Evolutionary conservation across 2,888 invertebrate genomes (phyloP), one percentile per base, ranked within the genome.

Genomic region (Erebia aethiops): DNA sequence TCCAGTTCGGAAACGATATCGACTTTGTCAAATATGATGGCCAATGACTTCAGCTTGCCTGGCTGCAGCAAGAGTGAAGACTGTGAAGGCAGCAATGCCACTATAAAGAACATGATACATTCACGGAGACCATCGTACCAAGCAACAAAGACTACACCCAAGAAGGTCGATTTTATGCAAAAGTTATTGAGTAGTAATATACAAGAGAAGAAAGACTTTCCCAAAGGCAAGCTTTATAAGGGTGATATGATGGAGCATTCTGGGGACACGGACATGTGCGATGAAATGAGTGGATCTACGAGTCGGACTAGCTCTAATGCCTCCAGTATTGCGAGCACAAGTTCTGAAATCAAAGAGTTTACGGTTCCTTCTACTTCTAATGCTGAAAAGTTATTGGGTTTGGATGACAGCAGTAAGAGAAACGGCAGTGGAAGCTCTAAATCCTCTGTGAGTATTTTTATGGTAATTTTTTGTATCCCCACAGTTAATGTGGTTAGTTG

Each of bases 1-100:
- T 90, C 92, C 1, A 92, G 91, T 70, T 90, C 92, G 0, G 92
- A 92, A 75, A 91, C 91, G 1, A 90, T 91, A 78, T 90, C 92
- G 8, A 85, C 86, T 51, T 75, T 91, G 9, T 84, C 89, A 5
- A 86, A 85, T 70, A 80, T 86, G 69, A 84, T 86, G 69, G 77
- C 83, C 9, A 85, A 83, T 62, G 87, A 91, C 73, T 87, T 82
- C 71, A 89, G 81, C 73, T 77, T 88, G 57, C 91, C 92, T 0
- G 92, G 93, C 1, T 90, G 93, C 76, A 92, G 92, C 76, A 91
- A 90, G 79, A 75, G 67, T 54, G 87, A 89, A 43, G 78, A 81
- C 8, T 82, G 82, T 21, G 87, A 90, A 57, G 90, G 90, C 71
- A 90, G 88, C 74, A 89, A 88, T 71, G 82, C 85, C 9, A 88